phyloP scores from a whole-genome alignment of 2,113 vertebrate species.

The Mionectes macconnelli region DNA sequence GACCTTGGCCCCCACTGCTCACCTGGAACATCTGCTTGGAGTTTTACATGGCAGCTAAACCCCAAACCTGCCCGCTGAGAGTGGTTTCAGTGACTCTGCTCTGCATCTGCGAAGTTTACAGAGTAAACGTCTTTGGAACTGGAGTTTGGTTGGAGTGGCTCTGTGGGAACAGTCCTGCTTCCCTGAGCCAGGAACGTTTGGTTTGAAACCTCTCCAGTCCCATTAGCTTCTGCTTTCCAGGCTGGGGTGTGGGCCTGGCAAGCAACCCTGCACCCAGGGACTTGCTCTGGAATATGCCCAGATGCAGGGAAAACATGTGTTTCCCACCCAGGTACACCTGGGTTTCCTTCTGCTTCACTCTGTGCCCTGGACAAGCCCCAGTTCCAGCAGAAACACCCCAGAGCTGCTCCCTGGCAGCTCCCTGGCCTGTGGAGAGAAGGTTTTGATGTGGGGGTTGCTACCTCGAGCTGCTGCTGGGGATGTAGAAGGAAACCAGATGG shows the following conservation, averaged over 20 bases:
- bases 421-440: not conserved
- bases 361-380: rapidly evolving
- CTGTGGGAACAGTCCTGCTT: not conserved
- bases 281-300: not conserved
- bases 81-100: not conserved
- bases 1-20: not conserved
- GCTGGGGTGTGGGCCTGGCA: not conserved
- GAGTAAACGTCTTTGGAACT: not conserved
- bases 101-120: not conserved
- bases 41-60: not conserved
- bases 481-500: not conserved
- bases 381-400: rapidly evolving
- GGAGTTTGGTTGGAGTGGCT: not conserved
- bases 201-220: not conserved
- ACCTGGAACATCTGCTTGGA: not conserved
- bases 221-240: not conserved
- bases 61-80: not conserved
- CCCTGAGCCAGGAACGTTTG: not conserved
- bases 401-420: not conserved
- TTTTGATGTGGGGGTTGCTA: not conserved
- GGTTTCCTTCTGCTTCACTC: not conserved
- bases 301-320: not conserved
- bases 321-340: not conserved
- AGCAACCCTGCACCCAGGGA: not conserved
- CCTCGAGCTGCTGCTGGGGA: not conserved